Base-by-base conservation (phyloP, 2,113 vertebrate genomes). In the Hemibagrus wyckioides region DNA sequence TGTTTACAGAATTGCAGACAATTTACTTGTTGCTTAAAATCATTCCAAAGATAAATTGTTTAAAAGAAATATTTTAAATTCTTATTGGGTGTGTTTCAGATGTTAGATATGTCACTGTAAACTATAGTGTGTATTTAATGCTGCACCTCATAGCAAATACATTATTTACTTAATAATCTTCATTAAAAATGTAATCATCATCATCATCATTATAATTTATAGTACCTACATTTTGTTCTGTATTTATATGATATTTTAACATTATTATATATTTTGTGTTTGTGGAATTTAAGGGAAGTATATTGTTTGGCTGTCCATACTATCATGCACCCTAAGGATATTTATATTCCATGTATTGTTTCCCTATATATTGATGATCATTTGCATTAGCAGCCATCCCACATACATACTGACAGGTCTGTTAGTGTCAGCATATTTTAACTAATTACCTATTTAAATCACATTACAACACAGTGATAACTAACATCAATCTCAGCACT, bases 361-460 rank as follows among this genome's bases (percentile, higher is more conserved):
- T 80, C 61, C 36, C 54, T 82, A 75, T 57, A 75, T 59, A 90
- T 89, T 54, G 89, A 89, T 75, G 82, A 39, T 28, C 73, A 88
- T 85, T 88, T 86, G 89, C 86, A 90, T 88, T 85, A 86, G 85
- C 86, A 67, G 41, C 80, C 80, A 41, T 87, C 83, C 83, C 52
- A 86, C 79, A 65, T 77, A 89, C 59, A 69, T 88, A 92, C 85
- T 85, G 89, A 87, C 82, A 52, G 67, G 59, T 79, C 83, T 73
- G 19, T 91, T 87, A 86, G 71, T 85, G 69, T 92, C 91, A 91
- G 90, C 90, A 85, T 85, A 89, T 87, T 88, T 88, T 9, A 82
- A 81, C 86, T 81, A 81, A 90, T 92, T 77, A 91, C 88, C 90
- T 89, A 93, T 92, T 89, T 83, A 92, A 86, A 88, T 87, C 81